Evolutionary conservation across 2,113 vertebrate genomes (phyloP).

Genomic region (Albula goreensis): DNA sequence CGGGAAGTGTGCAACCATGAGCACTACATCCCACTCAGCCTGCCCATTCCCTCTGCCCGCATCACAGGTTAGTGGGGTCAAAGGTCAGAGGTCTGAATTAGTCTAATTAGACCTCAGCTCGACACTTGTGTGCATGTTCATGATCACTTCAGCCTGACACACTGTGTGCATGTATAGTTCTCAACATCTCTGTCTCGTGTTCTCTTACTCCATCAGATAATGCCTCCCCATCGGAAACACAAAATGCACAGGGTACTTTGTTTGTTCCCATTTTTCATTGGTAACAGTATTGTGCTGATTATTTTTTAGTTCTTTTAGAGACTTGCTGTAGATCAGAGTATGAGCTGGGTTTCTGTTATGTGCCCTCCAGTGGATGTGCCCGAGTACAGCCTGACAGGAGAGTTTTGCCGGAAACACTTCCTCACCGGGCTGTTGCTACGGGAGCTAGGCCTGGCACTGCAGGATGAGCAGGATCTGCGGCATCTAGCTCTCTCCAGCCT

Average conservation of each 20-base stretch:
- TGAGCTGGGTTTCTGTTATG: slow-evolving; percentile 13
- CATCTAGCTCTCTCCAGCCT: slow-evolving; percentile 90
- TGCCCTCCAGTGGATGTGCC: slow-evolving; percentile 77
- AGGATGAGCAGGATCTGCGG: slow-evolving; percentile 93
- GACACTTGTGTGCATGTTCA: neutral
- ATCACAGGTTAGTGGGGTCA: slow-evolving; percentile 73
- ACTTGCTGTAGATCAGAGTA: neutral
- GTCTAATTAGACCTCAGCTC: neutral
- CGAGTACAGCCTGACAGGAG: slow-evolving; percentile 93
- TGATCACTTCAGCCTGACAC: neutral
- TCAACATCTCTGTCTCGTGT: slow-evolving; percentile 36
- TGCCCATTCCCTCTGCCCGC: slow-evolving; percentile 84
- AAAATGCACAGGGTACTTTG: slow-evolving; percentile 71
- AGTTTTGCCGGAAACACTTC: slow-evolving; percentile 97
- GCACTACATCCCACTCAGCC: slow-evolving; percentile 91
- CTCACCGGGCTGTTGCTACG: slow-evolving; percentile 89
- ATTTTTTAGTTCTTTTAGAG: neutral
- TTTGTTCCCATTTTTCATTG: slow-evolving; percentile 35
- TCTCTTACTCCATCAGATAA: slow-evolving; percentile 66
- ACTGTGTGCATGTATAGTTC: slow-evolving; percentile 21
- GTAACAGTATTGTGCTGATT: neutral
- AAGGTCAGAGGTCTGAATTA: slow-evolving; percentile 56
- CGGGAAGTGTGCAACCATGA: slow-evolving; percentile 95
- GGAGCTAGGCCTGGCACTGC: slow-evolving; percentile 92
- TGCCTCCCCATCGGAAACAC: slow-evolving; percentile 59